Evolutionary conservation across 2,113 vertebrate genomes (phyloP), one percentile per base, ranked within the genome.

Genomic region (Todiramphus saurophagus): DNA sequence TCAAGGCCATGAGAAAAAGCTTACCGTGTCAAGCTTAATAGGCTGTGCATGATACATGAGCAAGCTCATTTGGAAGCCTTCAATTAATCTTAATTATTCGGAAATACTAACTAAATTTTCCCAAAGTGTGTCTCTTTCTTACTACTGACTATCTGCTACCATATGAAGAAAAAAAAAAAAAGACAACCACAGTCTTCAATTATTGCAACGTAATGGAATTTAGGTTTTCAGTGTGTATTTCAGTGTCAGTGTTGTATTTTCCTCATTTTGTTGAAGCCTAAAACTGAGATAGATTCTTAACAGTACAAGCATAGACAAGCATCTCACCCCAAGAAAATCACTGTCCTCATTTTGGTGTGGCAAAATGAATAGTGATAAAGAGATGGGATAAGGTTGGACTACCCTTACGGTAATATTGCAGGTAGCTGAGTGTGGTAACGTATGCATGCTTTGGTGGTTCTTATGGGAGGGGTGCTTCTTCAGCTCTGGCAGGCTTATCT

Each of bases 81-180:
- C 87, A 87, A 93, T 97, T 94, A 59, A 93, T 96, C 87, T 97
- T 96, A 95, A 83, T 96, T 96, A 93, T 96, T 92, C 59, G 87
- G 67, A 96, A 97, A 83, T 87, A 37, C 41, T 83, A 94, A 72
- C 66, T n/a, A 60, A 64, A 82, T 89, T 53, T 82, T 92, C 83
- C 83, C 62, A 79, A 89, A 94, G 62, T 92, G 13, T 31, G 35
- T 91, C 39, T 83, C 76, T 96, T 92, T 82, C 53, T 85, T 93
- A 37, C 67, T 79, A 8, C 68, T 91, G 67, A 67, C 63, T 93
- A 35, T 78, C 58, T 89, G 69, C 58, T 87, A 63, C 39, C 25
- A 5, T 12, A 27, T 18, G 10, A 12, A 16, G 12, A 44, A 1
- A 14, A 53, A 55, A 37, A 79, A 73, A 44, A 31, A 37, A 27